phyloP scores from a whole-genome alignment of 2,888 invertebrate genomes.

The Chalcis sispes region DNA sequence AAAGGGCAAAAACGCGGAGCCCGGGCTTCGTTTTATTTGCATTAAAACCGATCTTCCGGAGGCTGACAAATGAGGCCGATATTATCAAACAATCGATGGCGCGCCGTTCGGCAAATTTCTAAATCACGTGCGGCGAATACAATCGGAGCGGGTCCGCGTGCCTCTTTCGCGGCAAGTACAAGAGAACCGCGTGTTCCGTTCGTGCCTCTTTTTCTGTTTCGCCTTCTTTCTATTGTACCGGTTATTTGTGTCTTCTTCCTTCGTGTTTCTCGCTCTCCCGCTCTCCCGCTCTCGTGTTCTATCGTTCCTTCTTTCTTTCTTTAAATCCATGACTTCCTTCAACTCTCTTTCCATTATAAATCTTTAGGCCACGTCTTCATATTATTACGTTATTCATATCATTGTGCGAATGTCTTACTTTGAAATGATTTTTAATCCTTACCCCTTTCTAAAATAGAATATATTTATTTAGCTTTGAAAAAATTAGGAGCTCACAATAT shows the following conservation, averaged over 20 bases:
- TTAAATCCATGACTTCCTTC: conserved; percentile 31
- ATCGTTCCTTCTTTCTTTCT: conserved; percentile 20
- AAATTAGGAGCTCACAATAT: no score
- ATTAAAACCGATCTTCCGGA: conserved; percentile 67
- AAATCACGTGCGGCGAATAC: conserved; percentile 62
- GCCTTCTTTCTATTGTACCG: conserved; percentile 5
- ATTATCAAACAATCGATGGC: conserved; percentile 72
- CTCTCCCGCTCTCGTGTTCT: not conserved
- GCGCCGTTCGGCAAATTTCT: conserved; percentile 65
- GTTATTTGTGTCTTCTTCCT: not conserved
- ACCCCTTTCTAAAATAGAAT: no score
- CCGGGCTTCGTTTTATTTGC: conserved; percentile 66
- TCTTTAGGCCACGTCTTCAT: conserved; percentile 40
- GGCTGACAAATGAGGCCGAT: conserved; percentile 72
- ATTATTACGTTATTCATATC: conserved; percentile 5
- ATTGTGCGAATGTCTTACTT: not conserved
- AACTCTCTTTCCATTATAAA: conserved; percentile 44
- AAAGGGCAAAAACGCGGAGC: not conserved
- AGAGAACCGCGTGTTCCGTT: conserved; percentile 59
- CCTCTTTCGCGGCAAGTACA: conserved; percentile 39
- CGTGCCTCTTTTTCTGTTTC: conserved; percentile 47
- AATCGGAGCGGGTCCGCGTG: conserved; percentile 64
- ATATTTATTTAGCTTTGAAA: no score
- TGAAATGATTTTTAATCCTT: no score
- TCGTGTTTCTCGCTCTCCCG: no score